Evolutionary conservation across 2,113 vertebrate genomes (phyloP), one percentile per base, ranked within the genome.

Genomic region (Eidolon helvum): DNA sequence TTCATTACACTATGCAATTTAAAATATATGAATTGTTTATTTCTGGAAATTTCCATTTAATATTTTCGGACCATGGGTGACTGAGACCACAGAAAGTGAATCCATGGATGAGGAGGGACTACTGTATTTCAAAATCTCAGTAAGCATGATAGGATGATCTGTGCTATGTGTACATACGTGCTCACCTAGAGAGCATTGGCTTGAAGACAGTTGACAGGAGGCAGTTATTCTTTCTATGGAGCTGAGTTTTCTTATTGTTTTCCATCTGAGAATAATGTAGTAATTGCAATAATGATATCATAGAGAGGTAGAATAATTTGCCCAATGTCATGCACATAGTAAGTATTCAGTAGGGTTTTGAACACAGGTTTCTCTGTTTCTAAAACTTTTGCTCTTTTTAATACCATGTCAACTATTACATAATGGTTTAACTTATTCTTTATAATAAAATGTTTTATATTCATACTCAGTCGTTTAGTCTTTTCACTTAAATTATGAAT

Each of bases 391-490:
- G 66, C 12, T 40, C 53, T 66, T 87, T 82, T 2, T 69, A 74
- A 91, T 87, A 83, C n/a, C 7, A 61, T 22, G 75, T 61, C 40
- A 83, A 50, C 28, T 43, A 43, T 75, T 61, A 74, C 6, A 55
- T 77, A 40, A 48, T 87, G 87, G 22, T 82, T 94, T 74, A 84
- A 83, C 71, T 72, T 91, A 35, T 87, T 57, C 26, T 82, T 87
- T 75, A 59, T 50, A 35, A 59, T 82, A 68, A 59, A 78, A 55
- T 59, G 19, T 72, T 48, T 93, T 74, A 59, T 75, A 21, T 83
- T 65, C 11, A 59, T 74, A 40, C 1, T 74, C 21, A 69, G 0
- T 43, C 53, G 1, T 90, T 87, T 94, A 91, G 40, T 16, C n/a
- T 75, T 87, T 91, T 93, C 48, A 48, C 5, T 45, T 82, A 94